A percentile compares a stretch with the other conserved stretches of the same genome.
Evolutionary conservation across 1,140 invertebrate genomes (phyloP).

Genomic region (Microvelia longipes): DNA sequence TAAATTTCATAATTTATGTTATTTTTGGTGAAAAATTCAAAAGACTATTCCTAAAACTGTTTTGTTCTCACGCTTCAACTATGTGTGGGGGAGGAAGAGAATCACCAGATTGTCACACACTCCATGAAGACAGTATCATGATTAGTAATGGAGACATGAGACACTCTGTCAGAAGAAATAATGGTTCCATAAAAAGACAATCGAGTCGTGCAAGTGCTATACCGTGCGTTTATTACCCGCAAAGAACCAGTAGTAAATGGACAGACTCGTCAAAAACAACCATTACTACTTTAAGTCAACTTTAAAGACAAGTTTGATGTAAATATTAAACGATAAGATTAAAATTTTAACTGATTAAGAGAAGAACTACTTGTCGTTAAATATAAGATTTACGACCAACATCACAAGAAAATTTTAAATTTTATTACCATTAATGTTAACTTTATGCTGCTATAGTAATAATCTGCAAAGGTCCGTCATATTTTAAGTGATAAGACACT

Average conservation of each 20-base stretch:
- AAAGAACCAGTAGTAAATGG: constrained; percentile 2
- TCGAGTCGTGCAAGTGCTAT: constrained; percentile 29
- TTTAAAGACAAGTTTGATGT: not conserved
- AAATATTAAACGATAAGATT: not conserved
- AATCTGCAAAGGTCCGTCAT: no score
- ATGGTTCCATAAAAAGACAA: constrained; percentile 17
- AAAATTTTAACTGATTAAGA: no score
- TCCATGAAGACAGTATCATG: constrained; percentile 54
- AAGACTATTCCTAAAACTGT: constrained; percentile 68
- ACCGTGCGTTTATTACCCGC: constrained; percentile 50
- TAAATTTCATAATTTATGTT: constrained; percentile 94
- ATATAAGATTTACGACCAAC: no score
- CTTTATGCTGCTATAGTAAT: no score
- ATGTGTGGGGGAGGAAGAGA: constrained; percentile 39
- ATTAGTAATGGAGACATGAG: constrained; percentile 51
- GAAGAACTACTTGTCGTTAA: no score
- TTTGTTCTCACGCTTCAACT: constrained; percentile 49
- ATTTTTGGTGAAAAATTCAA: constrained; percentile 95
- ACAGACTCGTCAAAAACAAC: constrained; percentile 10
- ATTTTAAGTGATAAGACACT: no score
- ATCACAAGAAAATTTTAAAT: no score
- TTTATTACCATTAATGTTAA: no score
- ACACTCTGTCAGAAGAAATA: constrained; percentile 30
- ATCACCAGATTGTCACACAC: constrained; percentile 47
- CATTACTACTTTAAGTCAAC: constrained; percentile 14